These are phyloP conservation scores for Chiloscyllium punctatum DNA, from an alignment of 2,797 vertebrate genomes.

Conservation along the genomic window DNA sequence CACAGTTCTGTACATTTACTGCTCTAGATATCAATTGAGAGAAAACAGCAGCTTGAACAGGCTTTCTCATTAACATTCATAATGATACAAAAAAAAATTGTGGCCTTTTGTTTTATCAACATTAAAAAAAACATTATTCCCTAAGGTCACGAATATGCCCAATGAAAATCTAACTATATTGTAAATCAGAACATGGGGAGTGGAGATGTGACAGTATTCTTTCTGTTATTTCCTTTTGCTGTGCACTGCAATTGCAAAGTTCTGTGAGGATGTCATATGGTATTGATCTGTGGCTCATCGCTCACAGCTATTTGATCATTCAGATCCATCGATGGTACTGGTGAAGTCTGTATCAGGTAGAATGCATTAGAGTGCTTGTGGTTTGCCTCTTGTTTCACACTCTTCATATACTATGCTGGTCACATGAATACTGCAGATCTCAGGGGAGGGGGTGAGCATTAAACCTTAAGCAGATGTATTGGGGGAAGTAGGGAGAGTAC, in stretches of 20 bases:
- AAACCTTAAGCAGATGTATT: constrained; percentile 20
- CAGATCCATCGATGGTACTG: constrained; percentile 45
- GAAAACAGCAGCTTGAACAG: neutral
- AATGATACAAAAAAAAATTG: neutral
- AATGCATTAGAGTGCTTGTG: constrained; percentile 42
- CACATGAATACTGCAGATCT: constrained; percentile 28
- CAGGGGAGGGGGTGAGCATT: constrained; percentile 32
- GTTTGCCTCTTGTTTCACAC: constrained; percentile 46
- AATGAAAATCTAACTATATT: neutral
- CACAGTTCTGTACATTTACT: neutral
- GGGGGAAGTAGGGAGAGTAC: neutral
- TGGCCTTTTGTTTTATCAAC: neutral
- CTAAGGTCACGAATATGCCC: neutral
- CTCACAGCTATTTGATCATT: constrained; percentile 45
- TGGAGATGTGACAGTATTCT: neutral
- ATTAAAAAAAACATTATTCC: neutral
- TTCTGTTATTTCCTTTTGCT: neutral
- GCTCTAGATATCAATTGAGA: neutral
- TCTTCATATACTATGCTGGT: constrained; percentile 42
- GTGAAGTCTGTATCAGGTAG: constrained; percentile 42
- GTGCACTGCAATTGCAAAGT: constrained; percentile 49
- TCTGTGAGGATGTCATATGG: constrained; percentile 47
- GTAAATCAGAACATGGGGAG: neutral
- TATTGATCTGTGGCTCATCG: constrained; percentile 53
- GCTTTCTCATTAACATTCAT: neutral